Evolutionary conservation across 1,140 invertebrate species (phyloP).

Genomic region (Holcopasites calliopsidis): DNA sequence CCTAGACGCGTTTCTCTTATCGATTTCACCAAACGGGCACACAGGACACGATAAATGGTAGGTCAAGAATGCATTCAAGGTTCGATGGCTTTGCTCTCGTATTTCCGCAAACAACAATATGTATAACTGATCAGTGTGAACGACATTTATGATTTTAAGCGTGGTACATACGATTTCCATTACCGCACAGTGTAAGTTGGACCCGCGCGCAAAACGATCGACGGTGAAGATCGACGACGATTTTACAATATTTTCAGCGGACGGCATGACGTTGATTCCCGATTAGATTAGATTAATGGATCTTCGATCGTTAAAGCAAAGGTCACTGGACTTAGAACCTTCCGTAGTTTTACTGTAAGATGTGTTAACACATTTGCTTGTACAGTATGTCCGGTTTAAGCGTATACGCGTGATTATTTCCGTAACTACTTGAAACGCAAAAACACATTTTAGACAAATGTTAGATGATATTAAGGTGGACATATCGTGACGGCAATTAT

Average conservation of each 20-base stretch:
- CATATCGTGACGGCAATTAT: no score
- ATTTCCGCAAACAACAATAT: neutral
- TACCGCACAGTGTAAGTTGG: neutral
- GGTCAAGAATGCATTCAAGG: neutral
- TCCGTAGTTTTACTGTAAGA: neutral
- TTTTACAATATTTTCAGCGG: neutral
- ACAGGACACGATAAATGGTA: no score
- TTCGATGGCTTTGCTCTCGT: neutral
- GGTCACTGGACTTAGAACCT: conserved; percentile 46
- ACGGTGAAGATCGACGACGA: neutral
- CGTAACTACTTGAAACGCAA: no score
- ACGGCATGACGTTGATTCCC: neutral
- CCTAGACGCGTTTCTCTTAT: neutral
- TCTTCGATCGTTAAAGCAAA: conserved; percentile 8
- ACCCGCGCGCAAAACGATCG: no score
- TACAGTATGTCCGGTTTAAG: no score
- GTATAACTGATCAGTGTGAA: neutral
- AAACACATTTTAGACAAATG: no score
- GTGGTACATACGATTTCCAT: neutral
- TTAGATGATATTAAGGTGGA: no score
- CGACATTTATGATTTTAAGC: neutral
- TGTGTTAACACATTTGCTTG: neutral
- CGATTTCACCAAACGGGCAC: neutral
- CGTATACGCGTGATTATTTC: no score
- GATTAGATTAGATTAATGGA: conserved; percentile 62